Evolutionary conservation across 2,888 invertebrate genomes (phyloP).

Genomic region (Macaria notata): DNA sequence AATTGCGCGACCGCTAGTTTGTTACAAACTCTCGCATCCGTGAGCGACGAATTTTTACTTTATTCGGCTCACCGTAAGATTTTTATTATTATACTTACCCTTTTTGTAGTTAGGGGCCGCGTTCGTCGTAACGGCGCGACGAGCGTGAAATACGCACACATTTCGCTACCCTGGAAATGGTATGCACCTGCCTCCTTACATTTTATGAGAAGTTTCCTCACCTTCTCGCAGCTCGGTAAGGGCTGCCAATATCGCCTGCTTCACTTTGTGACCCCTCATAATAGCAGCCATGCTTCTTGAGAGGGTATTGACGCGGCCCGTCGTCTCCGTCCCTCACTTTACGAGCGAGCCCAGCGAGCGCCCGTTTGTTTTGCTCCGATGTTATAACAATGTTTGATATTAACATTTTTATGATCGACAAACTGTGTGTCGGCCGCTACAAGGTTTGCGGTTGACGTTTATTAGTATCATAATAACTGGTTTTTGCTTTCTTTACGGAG

Average conservation of each 20-base stretch:
- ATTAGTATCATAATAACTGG: slow-evolving; percentile 34
- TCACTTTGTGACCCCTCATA: slow-evolving; percentile 81
- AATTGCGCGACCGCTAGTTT: slow-evolving; percentile 29
- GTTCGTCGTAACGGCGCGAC: slow-evolving; percentile 57
- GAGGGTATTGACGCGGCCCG: slow-evolving; percentile 70
- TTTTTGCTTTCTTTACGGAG: slow-evolving; percentile 27
- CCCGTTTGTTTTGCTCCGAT: slow-evolving; percentile 59
- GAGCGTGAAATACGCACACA: slow-evolving; percentile 78
- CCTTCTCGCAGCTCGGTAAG: slow-evolving; percentile 74
- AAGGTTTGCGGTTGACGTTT: slow-evolving; percentile 36
- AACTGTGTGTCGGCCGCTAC: slow-evolving; percentile 42
- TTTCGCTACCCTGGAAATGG: slow-evolving; percentile 76
- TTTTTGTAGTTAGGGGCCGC: slow-evolving; percentile 58
- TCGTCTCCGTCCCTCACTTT: slow-evolving; percentile 63
- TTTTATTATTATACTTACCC: slow-evolving; percentile 75
- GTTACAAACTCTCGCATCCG: slow-evolving; percentile 34
- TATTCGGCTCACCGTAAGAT: slow-evolving; percentile 64
- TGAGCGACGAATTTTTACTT: slow-evolving; percentile 49
- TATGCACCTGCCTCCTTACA: slow-evolving; percentile 81
- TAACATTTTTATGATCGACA: slow-evolving; percentile 55
- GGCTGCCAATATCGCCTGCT: slow-evolving; percentile 77
- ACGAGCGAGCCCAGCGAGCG: slow-evolving; percentile 48
- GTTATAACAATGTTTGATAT: slow-evolving; percentile 53
- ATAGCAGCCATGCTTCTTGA: slow-evolving; percentile 78
- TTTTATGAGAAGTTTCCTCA: slow-evolving; percentile 80